Base-by-base conservation (phyloP, 2,888 invertebrate genomes). In the Microctonus brassicae region DNA sequence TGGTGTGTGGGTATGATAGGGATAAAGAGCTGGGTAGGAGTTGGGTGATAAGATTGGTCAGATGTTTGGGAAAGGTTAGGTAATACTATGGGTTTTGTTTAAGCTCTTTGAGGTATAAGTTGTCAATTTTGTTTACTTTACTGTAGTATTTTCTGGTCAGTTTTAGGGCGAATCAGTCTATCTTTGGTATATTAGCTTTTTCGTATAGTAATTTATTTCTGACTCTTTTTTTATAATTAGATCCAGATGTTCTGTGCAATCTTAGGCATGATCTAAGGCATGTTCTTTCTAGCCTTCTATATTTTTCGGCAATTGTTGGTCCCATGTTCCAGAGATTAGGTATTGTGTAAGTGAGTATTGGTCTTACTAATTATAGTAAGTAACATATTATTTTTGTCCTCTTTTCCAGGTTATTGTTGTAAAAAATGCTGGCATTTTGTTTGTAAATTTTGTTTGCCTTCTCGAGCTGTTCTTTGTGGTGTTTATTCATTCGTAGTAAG, bases 331-430 rank as follows among this genome's bases (percentile, higher is more conserved):
- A 66, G 52, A 29, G 52, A 13, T 22, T 55, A 1, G 57, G 63
- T 1, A 39, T 57, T n/a, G 69, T 63, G 11, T 63, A 69, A 20
- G 63, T 26, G 3, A 71, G 29, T 2, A 71, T 71, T 11, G 71
- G 61, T 11, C 70, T 20, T n/a, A 71, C 24, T 4, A 71, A n/a
- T n/a, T n/a, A 34, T 7, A 65, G 53, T 36, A 52, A 33, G 9
- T 71, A 71, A 39, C 66, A 71, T 3, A 71, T 71, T 9, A 71
- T 33, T 61, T 71, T 53, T 9, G 71, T 61, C 53, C 53, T 66
- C 4, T 58, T 6, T 62, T 66, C 66, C 9, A 72, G 1, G 5
- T 68, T 29, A 33, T 26, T 69, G 17, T 69, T 62, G n/a, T 42
- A 69, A 29, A 73, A 66, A 0, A 73, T 58, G 29, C 39, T 73